Evolutionary conservation across 2,888 invertebrate species (phyloP).

Genomic region (Lycaena phlaeas): DNA sequence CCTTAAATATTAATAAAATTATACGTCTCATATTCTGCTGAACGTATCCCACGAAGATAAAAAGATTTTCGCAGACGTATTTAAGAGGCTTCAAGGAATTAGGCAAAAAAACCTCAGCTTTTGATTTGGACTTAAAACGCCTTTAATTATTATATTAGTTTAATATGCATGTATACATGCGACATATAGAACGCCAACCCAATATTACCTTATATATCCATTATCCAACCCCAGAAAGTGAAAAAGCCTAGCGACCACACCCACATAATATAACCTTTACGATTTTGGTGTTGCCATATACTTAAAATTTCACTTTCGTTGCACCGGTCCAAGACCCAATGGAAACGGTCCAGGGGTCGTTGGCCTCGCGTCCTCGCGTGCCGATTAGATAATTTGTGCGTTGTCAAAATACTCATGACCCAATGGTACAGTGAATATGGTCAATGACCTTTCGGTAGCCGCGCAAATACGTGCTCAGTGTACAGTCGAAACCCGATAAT

Average conservation of each 20-base stretch:
- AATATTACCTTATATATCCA: too few species aligned
- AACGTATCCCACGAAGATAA: too few species aligned
- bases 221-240: constrained; percentile 7
- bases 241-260: constrained; percentile 20
- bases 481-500: constrained; percentile 27
- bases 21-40: too few species aligned
- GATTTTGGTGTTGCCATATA: constrained; percentile 32
- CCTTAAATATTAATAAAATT: too few species aligned
- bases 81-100: too few species aligned
- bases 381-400: constrained; percentile 72
- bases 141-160: too few species aligned
- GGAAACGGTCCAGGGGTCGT: constrained; percentile 50
- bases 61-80: too few species aligned
- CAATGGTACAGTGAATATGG: constrained; percentile 68
- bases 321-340: constrained; percentile 36
- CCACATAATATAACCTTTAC: constrained; percentile 43
- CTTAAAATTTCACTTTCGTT: constrained; percentile 67
- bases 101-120: too few species aligned
- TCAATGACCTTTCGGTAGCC: constrained; percentile 45
- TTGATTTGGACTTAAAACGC: too few species aligned
- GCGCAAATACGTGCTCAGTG: constrained; percentile 42
- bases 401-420: constrained; percentile 72
- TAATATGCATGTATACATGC: too few species aligned
- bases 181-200: too few species aligned
- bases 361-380: constrained; percentile 65